A percentile compares a stretch with the other conserved stretches of the same genome.
Conservation (phyloP, 2,797 vertebrate species). For the Cichlasoma orientale region DNA sequence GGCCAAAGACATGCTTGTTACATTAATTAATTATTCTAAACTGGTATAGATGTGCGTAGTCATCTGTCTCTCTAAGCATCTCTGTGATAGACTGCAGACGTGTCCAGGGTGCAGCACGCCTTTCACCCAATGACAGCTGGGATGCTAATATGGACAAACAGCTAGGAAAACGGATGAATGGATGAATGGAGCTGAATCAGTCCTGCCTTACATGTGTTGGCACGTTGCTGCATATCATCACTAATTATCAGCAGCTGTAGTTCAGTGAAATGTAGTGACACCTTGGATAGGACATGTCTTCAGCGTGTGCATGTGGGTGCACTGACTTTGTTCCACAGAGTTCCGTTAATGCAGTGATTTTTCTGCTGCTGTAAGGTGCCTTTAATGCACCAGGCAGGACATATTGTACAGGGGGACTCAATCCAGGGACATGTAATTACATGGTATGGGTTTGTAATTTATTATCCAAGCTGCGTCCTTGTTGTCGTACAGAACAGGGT, state of each 20-base stretch:
- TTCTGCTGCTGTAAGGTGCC: neutral
- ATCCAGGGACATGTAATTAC: constrained; percentile 1
- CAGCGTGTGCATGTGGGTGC: neutral
- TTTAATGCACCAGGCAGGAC: neutral
- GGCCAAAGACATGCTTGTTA: neutral
- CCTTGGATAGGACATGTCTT: neutral
- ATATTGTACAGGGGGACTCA: neutral
- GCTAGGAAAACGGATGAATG: neutral
- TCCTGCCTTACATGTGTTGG: neutral
- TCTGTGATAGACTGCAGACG: neutral
- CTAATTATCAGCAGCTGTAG: neutral
- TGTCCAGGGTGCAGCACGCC: neutral
- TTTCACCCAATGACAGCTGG: neutral
- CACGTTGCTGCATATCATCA: neutral
- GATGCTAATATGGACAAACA: neutral
- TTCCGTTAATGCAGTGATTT: neutral
- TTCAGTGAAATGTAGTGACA: neutral
- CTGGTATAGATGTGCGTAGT: neutral
- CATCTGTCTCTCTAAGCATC: neutral
- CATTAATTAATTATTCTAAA: neutral
- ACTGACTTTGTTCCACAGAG: neutral
- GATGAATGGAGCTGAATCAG: neutral
- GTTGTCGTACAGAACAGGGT: constrained; percentile 1
- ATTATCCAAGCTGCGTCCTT: neutral
- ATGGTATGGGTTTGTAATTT: neutral